A percentile compares a stretch with the other conserved stretches of the same genome.
Evolutionary conservation across 2,888 invertebrate genomes (phyloP).

Genomic region (Apoderus coryli): DNA sequence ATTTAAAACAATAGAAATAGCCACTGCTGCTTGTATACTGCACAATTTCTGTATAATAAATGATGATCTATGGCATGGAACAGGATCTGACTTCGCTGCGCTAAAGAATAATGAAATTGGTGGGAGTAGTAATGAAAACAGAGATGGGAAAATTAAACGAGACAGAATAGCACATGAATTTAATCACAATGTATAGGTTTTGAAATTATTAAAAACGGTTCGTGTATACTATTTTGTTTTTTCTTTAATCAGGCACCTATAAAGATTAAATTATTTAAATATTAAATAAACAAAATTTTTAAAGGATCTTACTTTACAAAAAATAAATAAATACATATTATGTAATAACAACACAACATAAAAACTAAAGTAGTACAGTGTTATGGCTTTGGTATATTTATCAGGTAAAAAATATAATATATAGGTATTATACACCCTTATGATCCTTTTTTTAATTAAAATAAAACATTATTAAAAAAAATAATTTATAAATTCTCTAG

Average conservation of each 20-base stretch:
- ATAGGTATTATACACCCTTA: too few species aligned
- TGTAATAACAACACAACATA: neutral
- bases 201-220: too few species aligned
- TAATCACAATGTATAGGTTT: too few species aligned
- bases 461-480: too few species aligned
- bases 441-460: too few species aligned
- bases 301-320: slow-evolving; percentile 1
- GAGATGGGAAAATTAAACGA: neutral
- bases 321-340: slow-evolving; percentile 1
- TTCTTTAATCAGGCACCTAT: neutral
- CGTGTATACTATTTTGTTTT: neutral
- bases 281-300: too few species aligned
- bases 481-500: too few species aligned
- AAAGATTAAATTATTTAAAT: too few species aligned
- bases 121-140: neutral
- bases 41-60: slow-evolving; percentile 2
- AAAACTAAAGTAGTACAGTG: neutral
- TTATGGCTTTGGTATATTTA: neutral
- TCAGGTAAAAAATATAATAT: too few species aligned
- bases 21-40: slow-evolving; percentile 1
- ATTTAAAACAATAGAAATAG: neutral
- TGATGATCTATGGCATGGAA: neutral
- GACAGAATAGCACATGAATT: neutral
- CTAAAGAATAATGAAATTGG: neutral
- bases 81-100: too few species aligned